These are phyloP conservation scores for Drosophila rubida DNA, from an alignment of 2,888 invertebrate species.

Conservation along the genomic window DNA sequence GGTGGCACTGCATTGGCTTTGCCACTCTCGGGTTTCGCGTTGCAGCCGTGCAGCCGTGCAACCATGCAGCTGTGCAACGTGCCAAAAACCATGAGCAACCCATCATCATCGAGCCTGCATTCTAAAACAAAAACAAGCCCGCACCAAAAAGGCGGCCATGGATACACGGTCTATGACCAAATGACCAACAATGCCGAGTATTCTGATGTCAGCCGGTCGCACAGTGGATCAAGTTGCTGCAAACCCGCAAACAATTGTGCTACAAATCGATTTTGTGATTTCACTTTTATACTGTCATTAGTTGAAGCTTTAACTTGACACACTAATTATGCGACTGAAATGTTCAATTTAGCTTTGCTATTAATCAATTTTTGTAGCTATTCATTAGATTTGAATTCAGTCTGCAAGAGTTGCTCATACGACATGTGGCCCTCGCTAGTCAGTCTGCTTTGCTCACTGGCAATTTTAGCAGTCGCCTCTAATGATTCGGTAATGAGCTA, in stretches of 20 bases:
- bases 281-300: neutral
- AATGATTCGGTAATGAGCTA: constrained; percentile 7
- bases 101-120: constrained; percentile 37
- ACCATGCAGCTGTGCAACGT: constrained; percentile 33
- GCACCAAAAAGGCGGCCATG: constrained; percentile 40
- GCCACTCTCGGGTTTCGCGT: constrained; percentile 52
- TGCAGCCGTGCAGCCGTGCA: constrained; percentile 28
- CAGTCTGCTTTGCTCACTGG: neutral
- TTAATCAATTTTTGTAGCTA: too few species aligned
- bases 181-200: constrained; percentile 19
- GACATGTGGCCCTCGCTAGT: constrained; percentile 4
- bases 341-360: too few species aligned
- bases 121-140: constrained; percentile 27
- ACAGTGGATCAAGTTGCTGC: constrained; percentile 20
- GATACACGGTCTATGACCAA: constrained; percentile 23
- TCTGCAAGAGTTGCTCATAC: neutral
- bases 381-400: too few species aligned
- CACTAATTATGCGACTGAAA: too few species aligned
- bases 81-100: constrained; percentile 57
- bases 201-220: neutral
- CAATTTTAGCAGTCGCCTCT: neutral
- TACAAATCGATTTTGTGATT: neutral
- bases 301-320: neutral
- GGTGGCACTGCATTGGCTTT: constrained; percentile 54
- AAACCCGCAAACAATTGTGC: neutral